Conservation (phyloP, 2,797 vertebrate genomes). For the Gymnodraco acuticeps region DNA sequence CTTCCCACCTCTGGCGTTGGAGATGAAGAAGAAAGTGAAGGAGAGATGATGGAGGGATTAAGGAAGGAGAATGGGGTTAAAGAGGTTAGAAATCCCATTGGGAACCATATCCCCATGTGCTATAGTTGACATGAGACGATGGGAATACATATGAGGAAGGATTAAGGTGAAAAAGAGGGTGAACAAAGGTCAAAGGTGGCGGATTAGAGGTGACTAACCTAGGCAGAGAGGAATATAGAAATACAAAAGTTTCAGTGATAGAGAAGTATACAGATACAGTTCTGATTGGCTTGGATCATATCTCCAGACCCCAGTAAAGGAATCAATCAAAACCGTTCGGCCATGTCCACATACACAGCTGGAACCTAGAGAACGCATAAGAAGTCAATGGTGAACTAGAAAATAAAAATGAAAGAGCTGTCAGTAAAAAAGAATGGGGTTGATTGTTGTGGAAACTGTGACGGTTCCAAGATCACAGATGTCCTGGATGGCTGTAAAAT, state of each 20-base stretch:
- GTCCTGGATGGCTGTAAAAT: no score
- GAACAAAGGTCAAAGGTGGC: conserved; percentile 36
- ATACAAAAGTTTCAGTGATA: neutral
- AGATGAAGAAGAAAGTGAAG: conserved; percentile 38
- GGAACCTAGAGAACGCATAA: neutral
- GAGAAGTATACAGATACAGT: conserved; percentile 12
- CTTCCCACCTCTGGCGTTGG: conserved; percentile 9
- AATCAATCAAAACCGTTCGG: conserved; percentile 35
- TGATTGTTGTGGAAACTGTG: no score
- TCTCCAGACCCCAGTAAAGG: conserved; percentile 26
- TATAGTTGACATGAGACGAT: conserved; percentile 39
- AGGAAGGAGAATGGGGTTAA: conserved; percentile 41
- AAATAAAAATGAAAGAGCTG: neutral
- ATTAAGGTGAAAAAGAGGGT: conserved; percentile 54
- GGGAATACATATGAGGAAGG: conserved; percentile 44
- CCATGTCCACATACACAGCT: conserved; percentile 12
- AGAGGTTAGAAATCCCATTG: conserved; percentile 65
- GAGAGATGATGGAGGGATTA: conserved; percentile 61
- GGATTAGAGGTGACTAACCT: conserved; percentile 48
- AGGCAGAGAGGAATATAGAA: conserved; percentile 33
- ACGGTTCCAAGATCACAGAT: no score
- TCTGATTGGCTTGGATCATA: conserved; percentile 14
- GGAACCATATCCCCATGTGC: conserved; percentile 64
- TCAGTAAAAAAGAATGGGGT: no score
- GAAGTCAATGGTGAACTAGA: conserved; percentile 8